Evolutionary conservation across 2,797 vertebrate species (phyloP).

Genomic region (Manis pentadactyla): DNA sequence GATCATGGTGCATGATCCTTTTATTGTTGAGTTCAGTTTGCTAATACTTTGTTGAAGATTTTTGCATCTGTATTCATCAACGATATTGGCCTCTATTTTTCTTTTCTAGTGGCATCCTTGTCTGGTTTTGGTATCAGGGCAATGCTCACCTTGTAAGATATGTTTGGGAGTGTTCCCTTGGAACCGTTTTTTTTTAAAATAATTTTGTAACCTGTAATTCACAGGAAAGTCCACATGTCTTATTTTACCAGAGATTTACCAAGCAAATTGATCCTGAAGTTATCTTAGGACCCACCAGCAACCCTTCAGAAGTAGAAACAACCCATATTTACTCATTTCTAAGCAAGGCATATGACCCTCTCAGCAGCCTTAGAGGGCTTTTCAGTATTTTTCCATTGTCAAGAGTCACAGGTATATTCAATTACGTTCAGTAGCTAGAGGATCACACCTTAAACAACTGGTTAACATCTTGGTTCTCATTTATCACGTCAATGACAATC

Average conservation of each 20-base stretch:
- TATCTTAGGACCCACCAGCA: neutral
- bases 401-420: neutral
- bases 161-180: neutral
- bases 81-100: neutral
- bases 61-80: neutral
- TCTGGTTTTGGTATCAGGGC: neutral
- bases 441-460: neutral
- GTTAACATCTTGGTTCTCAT: conserved; percentile 17
- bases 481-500: neutral
- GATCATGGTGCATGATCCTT: neutral
- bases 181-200: neutral
- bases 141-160: neutral
- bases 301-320: neutral
- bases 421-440: neutral
- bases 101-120: neutral
- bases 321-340: neutral
- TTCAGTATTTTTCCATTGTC: neutral
- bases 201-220: neutral
- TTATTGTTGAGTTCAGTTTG: neutral
- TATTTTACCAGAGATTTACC: neutral
- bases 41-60: neutral
- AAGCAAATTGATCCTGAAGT: neutral
- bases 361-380: neutral
- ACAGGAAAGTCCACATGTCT: neutral
- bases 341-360: neutral